Evolutionary conservation across 2,888 invertebrate species (phyloP).

Genomic region (Microplitis deprimator): DNA sequence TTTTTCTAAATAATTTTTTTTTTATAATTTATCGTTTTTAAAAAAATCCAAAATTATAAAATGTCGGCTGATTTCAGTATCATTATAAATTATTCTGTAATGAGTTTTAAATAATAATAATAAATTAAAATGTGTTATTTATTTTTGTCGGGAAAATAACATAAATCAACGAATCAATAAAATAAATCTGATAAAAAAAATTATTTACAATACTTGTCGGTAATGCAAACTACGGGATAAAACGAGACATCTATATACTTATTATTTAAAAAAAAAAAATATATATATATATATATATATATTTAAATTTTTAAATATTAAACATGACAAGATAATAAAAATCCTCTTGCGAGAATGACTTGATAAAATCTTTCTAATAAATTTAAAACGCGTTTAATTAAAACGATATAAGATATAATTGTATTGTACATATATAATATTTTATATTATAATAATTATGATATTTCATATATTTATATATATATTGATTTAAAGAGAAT

Average conservation of each 20-base stretch:
- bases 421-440: background rate
- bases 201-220: constrained; percentile 41
- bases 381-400: background rate
- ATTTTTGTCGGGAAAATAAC: constrained; percentile 6
- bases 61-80: too few relatives aligned
- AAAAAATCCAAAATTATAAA: too few relatives aligned
- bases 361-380: constrained; percentile 5
- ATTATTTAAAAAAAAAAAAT: background rate
- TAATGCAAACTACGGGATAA: constrained; percentile 23
- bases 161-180: constrained; percentile 22
- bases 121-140: constrained; percentile 15
- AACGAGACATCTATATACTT: constrained; percentile 20
- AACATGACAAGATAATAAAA: constrained; percentile 12
- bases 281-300: background rate
- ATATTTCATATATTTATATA: constrained; percentile 14
- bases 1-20: too few relatives aligned
- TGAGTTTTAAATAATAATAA: background rate
- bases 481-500: constrained; percentile 28
- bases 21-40: too few relatives aligned
- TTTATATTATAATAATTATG: background rate
- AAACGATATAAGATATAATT: background rate
- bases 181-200: constrained; percentile 27
- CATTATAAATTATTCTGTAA: background rate
- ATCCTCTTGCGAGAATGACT: constrained; percentile 14
- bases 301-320: background rate